Evolutionary conservation across 2,888 invertebrate species (phyloP).

Genomic region (Helleia helle): DNA sequence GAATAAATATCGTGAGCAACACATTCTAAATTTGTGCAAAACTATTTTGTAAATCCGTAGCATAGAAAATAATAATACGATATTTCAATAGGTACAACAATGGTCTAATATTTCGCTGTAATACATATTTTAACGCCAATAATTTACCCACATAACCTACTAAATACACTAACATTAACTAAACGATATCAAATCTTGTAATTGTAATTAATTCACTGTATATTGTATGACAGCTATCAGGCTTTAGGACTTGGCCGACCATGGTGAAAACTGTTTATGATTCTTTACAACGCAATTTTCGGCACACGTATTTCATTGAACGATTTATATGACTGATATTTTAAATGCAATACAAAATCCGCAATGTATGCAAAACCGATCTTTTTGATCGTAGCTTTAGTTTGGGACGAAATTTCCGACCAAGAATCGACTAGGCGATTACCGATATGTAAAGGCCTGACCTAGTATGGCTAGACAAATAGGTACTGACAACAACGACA

Average conservation of each 20-base stretch:
- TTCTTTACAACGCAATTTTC: background rate
- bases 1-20: too few species aligned
- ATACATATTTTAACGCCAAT: background rate
- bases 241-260: slow-evolving; percentile 24
- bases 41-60: too few species aligned
- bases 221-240: slow-evolving; percentile 21
- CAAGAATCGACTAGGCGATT: slow-evolving; percentile 25
- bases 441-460: slow-evolving; percentile 39
- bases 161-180: background rate
- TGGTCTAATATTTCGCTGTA: too few species aligned
- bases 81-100: too few species aligned
- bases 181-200: background rate
- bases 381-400: background rate
- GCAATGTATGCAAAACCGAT: slow-evolving; percentile 17
- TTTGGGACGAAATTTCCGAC: slow-evolving; percentile 1
- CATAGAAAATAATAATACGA: too few species aligned
- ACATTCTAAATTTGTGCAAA: too few species aligned
- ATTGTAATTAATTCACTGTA: background rate
- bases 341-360: background rate
- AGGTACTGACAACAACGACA: too few species aligned
- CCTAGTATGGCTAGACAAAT: slow-evolving; percentile 30
- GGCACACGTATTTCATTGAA: background rate
- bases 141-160: background rate
- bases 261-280: slow-evolving; percentile 19
- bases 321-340: background rate